Conservation (phyloP, 2,113 vertebrate species). For the Nesoenas mayeri region DNA sequence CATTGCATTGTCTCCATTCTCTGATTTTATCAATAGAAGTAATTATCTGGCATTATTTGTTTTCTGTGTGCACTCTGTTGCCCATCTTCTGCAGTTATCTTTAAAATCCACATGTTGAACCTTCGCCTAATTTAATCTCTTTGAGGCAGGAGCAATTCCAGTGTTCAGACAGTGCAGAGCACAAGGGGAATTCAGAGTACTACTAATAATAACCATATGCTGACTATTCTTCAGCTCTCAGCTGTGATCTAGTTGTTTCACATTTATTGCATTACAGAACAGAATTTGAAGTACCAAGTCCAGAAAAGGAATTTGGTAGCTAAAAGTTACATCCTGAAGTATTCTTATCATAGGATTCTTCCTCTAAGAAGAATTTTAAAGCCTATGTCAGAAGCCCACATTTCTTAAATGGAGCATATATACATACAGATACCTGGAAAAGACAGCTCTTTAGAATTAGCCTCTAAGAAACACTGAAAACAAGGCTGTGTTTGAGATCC, state of each 20-base stretch:
- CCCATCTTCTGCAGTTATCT: conserved; percentile 16
- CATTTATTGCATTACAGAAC: not conserved
- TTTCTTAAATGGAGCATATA: not conserved
- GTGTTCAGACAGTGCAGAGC: not conserved
- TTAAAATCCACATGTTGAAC: conserved; percentile 47
- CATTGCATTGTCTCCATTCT: conserved; percentile 16
- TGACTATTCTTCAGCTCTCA: not conserved
- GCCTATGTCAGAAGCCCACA: not conserved
- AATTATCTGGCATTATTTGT: conserved; percentile 50
- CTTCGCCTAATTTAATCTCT: conserved; percentile 58
- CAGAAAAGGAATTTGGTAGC: not conserved
- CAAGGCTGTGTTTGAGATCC: not conserved
- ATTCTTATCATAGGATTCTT: not conserved
- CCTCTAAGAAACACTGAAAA: not conserved
- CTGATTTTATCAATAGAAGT: conserved; percentile 48
- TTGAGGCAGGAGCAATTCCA: conserved; percentile 35
- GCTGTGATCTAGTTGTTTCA: conserved; percentile 7
- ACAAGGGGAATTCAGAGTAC: conserved; percentile 1
- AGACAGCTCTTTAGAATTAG: not conserved
- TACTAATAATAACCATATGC: not conserved
- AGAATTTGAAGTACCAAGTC: not conserved
- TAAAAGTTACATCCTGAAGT: not conserved
- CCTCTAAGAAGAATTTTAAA: not conserved
- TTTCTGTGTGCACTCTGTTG: conserved; percentile 11
- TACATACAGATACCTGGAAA: not conserved